A percentile compares a stretch with the other conserved stretches of the same genome.
These are phyloP conservation scores for Thunnus thynnus DNA, from an alignment of 2,113 vertebrate genomes.

Conservation along the genomic window DNA sequence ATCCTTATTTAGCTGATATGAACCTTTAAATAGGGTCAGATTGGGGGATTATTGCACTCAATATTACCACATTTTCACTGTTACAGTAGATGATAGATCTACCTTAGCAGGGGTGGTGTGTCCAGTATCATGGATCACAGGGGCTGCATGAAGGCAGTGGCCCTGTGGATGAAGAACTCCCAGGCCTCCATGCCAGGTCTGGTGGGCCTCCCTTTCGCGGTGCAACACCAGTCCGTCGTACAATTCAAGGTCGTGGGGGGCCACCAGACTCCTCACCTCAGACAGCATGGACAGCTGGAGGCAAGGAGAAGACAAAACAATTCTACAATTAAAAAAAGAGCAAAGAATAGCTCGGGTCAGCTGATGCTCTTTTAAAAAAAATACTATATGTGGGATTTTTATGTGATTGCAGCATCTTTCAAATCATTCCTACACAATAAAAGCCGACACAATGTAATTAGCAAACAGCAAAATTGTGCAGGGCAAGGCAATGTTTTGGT, in stretches of 20 bases:
- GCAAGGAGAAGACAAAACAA: background rate
- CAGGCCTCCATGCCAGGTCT: slow-evolving; percentile 85
- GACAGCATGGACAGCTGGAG: slow-evolving; percentile 92
- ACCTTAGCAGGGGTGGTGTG: slow-evolving; percentile 41
- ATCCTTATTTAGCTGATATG: too few relatives aligned
- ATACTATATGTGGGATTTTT: too few relatives aligned
- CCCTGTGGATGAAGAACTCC: slow-evolving; percentile 51
- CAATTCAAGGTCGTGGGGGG: slow-evolving; percentile 89
- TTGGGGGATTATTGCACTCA: background rate
- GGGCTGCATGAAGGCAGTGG: slow-evolving; percentile 12
- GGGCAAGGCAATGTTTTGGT: too few relatives aligned
- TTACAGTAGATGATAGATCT: background rate
- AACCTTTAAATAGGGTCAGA: background rate
- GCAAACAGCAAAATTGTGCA: too few relatives aligned
- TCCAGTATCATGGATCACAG: slow-evolving; percentile 15
- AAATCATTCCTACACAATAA: too few relatives aligned
- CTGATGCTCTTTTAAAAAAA: too few relatives aligned
- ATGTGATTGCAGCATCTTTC: too few relatives aligned
- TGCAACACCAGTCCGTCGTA: slow-evolving; percentile 93
- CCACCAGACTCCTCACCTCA: slow-evolving; percentile 90
- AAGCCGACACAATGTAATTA: too few relatives aligned
- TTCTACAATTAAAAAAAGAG: background rate
- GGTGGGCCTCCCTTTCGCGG: slow-evolving; percentile 91
- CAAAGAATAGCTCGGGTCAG: background rate
- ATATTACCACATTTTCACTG: background rate